Conservation (phyloP, 2,888 invertebrate species). For the Tyria jacobaeae region DNA sequence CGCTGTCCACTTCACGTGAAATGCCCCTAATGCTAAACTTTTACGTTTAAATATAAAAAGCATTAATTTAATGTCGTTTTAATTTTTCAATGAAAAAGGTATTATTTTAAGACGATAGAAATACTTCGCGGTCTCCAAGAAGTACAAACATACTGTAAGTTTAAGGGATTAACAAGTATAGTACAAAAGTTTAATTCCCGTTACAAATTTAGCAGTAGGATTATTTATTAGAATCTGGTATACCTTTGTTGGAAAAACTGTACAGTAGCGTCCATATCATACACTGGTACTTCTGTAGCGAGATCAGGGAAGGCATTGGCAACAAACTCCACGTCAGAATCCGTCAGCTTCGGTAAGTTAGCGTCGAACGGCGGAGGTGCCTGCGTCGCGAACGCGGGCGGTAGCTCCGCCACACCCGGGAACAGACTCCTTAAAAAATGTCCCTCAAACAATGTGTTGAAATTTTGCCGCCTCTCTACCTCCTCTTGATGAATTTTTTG, state of each 20-base stretch:
- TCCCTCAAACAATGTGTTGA: constrained; percentile 92
- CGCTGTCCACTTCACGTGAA: too few species aligned
- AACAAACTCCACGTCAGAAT: constrained; percentile 88
- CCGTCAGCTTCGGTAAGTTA: constrained; percentile 88
- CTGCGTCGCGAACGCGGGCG: constrained; percentile 93
- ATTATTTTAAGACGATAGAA: too few species aligned
- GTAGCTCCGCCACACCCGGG: constrained; percentile 95
- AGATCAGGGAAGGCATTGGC: constrained; percentile 89
- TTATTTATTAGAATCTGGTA: constrained; percentile 21
- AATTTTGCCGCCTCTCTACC: constrained; percentile 91
- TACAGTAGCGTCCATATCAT: constrained; percentile 90
- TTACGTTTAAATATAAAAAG: too few species aligned
- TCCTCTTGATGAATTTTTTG: constrained; percentile 94
- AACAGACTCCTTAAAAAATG: constrained; percentile 95
- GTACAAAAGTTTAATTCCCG: too few species aligned
- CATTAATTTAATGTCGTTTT: too few species aligned
- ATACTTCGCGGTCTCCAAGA: too few species aligned
- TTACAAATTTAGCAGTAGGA: too few species aligned
- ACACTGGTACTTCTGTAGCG: constrained; percentile 88
- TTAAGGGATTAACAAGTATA: background rate
- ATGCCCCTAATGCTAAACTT: too few species aligned
- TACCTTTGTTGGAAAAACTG: constrained; percentile 90
- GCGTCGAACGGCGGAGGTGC: constrained; percentile 92
- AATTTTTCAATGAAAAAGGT: too few species aligned
- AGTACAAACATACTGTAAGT: too few species aligned